Base-by-base conservation (phyloP, 2,113 vertebrate genomes). In the Eulemur macaco region DNA sequence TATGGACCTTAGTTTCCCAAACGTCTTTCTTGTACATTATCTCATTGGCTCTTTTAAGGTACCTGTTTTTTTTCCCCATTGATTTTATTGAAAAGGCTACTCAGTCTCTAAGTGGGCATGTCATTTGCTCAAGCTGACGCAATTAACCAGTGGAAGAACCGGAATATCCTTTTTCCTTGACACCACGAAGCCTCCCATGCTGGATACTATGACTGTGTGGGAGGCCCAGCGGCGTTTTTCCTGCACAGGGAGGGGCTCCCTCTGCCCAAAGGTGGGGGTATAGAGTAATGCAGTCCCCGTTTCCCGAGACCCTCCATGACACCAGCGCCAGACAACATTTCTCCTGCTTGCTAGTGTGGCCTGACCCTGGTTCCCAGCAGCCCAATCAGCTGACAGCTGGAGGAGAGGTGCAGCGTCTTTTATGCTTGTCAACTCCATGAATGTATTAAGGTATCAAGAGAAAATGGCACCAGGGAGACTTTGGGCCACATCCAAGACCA, bases 401-500 rank as follows among this genome's bases (percentile, higher is more conserved):
- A 74, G 42, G 45, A 86, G 60, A 66, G 23, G 21, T 8, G 11
- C 12, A 54, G 39, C 9, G 23, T 74, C 34, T 37, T 68, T 86
- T 66, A 84, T 73, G 89, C 80, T 54, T 91, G 56, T 94, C 78
- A 47, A 23, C 21, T 84, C 56, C 52, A 6, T 60, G 89, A 76
- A 77, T 63, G 73, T 76, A 82, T 96, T 87, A 84, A 92, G 64
- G 42, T 73, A 37, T 93, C 89, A 60, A 76, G 87, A 95, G 58
- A 76, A n/a, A 39, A 86, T 25, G 31, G 68, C 27, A 39, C 83
- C 50, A 54, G 69, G 71, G 83, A 54, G 29, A 37, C 42, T 80
- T 64, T 73, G 89, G n/a, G 74, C 64, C 27, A 76, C 13, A 76
- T 86, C 83, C 73, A 89, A 63, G 80, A 66, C 47, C 54, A 27